phyloP scores from a whole-genome alignment of 1,140 invertebrate species.

The Trichonephila inaurata region DNA sequence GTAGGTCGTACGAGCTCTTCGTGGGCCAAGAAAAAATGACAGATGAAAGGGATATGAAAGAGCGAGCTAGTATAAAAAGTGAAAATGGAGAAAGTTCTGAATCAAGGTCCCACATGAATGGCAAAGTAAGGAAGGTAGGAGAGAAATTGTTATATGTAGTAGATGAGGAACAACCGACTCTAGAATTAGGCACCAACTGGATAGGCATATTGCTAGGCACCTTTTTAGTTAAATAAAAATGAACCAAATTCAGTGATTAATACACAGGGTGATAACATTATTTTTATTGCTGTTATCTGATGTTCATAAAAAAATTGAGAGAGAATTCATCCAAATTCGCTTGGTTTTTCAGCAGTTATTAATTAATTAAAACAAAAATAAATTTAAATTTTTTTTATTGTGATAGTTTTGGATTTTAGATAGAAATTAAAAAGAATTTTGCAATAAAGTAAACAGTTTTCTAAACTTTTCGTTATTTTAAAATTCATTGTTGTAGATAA shows the following conservation, averaged over 20 bases:
- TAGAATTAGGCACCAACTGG: constrained; percentile 17
- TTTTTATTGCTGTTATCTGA: not conserved
- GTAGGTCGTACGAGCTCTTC: constrained; percentile 93
- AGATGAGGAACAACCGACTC: constrained; percentile 71
- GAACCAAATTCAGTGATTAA: constrained; percentile 15
- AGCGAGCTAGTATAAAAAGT: constrained; percentile 94
- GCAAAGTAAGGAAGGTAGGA: constrained; percentile 91
- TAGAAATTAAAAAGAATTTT: too few species aligned
- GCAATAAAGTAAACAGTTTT: too few species aligned
- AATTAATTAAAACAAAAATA: too few species aligned
- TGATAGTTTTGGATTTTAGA: too few species aligned
- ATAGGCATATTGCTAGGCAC: constrained; percentile 39
- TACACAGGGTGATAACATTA: constrained; percentile 64
- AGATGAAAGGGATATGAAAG: constrained; percentile 92
- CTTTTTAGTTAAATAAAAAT: not conserved
- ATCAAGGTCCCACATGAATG: constrained; percentile 79
- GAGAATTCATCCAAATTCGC: too few species aligned
- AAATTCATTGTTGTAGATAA: too few species aligned
- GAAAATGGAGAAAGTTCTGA: constrained; percentile 85
- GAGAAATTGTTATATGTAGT: constrained; percentile 61
- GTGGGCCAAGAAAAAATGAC: constrained; percentile 83
- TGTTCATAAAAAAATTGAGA: too few species aligned
- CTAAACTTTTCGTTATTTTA: too few species aligned
- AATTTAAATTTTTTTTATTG: too few species aligned
- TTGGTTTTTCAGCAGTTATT: too few species aligned